Percentiles rank a stretch among this genome's conserved stretches.
Conservation (phyloP, 2,797 vertebrate species). For the Darevskia nairensis region DNA sequence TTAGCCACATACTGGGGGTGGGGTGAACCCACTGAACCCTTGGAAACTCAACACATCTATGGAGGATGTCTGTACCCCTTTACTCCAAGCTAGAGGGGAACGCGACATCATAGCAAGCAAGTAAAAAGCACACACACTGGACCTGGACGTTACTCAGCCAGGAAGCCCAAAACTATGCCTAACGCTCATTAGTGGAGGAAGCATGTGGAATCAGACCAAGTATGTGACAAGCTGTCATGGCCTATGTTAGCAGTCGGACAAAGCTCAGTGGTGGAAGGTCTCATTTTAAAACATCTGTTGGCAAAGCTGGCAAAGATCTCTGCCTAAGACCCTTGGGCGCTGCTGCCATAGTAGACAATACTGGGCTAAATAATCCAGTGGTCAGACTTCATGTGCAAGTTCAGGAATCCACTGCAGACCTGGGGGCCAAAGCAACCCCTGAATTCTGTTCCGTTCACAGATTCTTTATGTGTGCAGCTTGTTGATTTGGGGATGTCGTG, state of each 20-base stretch:
- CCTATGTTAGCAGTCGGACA: neutral
- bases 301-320: neutral
- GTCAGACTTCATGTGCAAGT: neutral
- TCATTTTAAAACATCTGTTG: neutral
- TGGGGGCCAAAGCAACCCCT: neutral
- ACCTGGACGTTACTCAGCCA: too few relatives aligned
- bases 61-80: neutral
- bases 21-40: too few relatives aligned
- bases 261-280: neutral
- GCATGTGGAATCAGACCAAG: neutral
- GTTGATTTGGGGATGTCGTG: too few relatives aligned
- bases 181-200: neutral
- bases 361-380: too few relatives aligned
- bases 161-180: too few relatives aligned
- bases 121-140: too few relatives aligned
- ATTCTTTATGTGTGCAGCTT: neutral
- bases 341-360: too few relatives aligned
- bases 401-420: neutral
- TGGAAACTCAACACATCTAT: neutral
- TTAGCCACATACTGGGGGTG: too few relatives aligned
- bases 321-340: neutral
- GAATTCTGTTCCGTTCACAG: neutral
- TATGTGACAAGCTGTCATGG: neutral
- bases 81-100: neutral
- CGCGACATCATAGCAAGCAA: neutral